Evolutionary conservation across 2,888 invertebrate species (phyloP).

Genomic region (Andrena fulva): DNA sequence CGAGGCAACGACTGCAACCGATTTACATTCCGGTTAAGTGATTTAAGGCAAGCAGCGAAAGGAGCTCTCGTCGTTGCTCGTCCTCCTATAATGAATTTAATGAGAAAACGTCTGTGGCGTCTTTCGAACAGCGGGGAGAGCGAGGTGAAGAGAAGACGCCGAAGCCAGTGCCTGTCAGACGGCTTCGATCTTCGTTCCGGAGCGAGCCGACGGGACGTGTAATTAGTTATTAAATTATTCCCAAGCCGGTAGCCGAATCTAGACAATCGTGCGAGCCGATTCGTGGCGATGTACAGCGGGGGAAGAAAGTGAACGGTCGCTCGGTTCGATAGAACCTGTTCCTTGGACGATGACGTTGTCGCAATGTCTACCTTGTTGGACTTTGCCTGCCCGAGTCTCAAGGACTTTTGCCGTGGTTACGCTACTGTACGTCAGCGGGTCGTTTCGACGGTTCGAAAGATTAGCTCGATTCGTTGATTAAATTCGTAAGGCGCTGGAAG

Average conservation of each 20-base stretch:
- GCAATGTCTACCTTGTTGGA: conserved; percentile 10
- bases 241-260: conserved; percentile 29
- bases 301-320: conserved; percentile 5
- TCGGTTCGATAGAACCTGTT: conserved; percentile 4
- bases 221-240: conserved; percentile 59
- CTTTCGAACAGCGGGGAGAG: conserved; percentile 37
- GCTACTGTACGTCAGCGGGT: conserved; percentile 12
- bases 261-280: conserved; percentile 26
- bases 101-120: conserved; percentile 61
- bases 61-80: conserved; percentile 49
- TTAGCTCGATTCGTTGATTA: not conserved
- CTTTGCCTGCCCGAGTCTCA: not conserved
- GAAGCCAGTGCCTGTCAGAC: conserved; percentile 20
- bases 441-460: conserved; percentile 11
- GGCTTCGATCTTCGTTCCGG: conserved; percentile 24
- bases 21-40: conserved; percentile 66
- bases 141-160: not conserved
- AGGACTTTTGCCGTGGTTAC: conserved; percentile 13
- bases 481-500: no score
- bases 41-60: conserved; percentile 53
- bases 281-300: conserved; percentile 5
- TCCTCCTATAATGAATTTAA: conserved; percentile 68
- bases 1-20: conserved; percentile 38
- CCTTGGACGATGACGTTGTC: conserved; percentile 16
- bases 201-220: conserved; percentile 46